Conservation (phyloP, 1,140 invertebrate species). For the Sarcophaga bullata region DNA sequence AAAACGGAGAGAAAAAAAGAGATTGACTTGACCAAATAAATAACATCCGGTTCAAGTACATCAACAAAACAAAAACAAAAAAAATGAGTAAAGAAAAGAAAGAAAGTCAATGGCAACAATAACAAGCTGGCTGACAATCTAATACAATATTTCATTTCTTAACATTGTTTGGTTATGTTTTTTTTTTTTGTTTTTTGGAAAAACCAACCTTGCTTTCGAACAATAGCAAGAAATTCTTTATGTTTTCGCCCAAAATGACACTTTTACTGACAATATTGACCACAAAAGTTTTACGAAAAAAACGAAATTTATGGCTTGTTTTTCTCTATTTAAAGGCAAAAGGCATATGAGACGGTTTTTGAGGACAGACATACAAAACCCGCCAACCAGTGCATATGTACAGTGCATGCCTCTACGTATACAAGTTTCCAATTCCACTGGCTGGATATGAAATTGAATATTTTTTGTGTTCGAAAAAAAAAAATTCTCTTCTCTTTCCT, state of each 20-base stretch:
- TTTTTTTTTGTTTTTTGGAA: no score
- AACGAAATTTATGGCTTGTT: not conserved
- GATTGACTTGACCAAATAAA: conserved; percentile 16
- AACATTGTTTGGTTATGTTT: conserved; percentile 1
- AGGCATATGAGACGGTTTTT: no score
- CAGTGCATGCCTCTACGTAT: no score
- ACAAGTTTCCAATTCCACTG: no score
- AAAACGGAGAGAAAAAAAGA: not conserved
- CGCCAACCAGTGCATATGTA: no score
- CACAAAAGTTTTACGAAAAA: conserved; percentile 1
- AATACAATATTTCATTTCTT: conserved; percentile 16
- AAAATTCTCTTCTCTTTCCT: no score
- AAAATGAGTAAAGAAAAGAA: not conserved
- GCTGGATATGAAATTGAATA: no score
- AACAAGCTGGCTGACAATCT: not conserved
- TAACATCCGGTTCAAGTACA: conserved; percentile 12
- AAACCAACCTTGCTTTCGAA: not conserved
- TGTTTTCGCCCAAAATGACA: not conserved
- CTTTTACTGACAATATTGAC: conserved; percentile 24
- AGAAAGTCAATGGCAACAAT: not conserved
- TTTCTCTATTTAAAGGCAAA: no score
- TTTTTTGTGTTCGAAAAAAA: no score
- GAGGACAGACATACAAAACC: no score
- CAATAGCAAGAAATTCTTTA: not conserved
- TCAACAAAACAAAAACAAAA: not conserved